phyloP scores from a whole-genome alignment of 2,888 invertebrate species.

The Xestia rhomboidea region DNA sequence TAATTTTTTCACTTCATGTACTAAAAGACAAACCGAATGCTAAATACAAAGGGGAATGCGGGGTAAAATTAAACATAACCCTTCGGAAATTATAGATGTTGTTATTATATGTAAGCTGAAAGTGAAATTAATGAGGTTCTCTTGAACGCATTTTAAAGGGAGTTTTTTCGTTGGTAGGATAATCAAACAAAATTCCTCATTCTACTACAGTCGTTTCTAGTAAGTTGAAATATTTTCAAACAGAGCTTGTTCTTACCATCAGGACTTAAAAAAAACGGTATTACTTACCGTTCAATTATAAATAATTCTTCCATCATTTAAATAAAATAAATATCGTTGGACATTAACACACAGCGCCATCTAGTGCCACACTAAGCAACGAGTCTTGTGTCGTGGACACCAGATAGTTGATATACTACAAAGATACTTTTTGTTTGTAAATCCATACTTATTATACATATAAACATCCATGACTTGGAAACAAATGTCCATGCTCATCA shows the following conservation, averaged over 20 bases:
- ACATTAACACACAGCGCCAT: too few relatives aligned
- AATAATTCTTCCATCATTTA: constrained; percentile 11
- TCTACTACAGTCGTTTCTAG: too few relatives aligned
- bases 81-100: background rate
- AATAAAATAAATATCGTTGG: too few relatives aligned
- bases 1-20: background rate
- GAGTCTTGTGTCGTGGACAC: too few relatives aligned
- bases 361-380: too few relatives aligned
- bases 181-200: background rate
- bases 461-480: too few relatives aligned
- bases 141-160: background rate
- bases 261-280: background rate
- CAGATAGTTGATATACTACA: too few relatives aligned
- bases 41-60: background rate
- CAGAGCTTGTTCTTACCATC: background rate
- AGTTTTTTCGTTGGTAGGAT: too few relatives aligned
- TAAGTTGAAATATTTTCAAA: background rate
- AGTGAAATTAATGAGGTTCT: background rate
- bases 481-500: too few relatives aligned
- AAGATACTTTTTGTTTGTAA: too few relatives aligned
- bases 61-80: background rate
- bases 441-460: too few relatives aligned
- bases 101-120: background rate
- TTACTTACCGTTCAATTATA: constrained; percentile 9
- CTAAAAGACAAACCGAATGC: background rate